Conservation (phyloP, 2,113 vertebrate species). For the Chascanopsetta lugubris region DNA sequence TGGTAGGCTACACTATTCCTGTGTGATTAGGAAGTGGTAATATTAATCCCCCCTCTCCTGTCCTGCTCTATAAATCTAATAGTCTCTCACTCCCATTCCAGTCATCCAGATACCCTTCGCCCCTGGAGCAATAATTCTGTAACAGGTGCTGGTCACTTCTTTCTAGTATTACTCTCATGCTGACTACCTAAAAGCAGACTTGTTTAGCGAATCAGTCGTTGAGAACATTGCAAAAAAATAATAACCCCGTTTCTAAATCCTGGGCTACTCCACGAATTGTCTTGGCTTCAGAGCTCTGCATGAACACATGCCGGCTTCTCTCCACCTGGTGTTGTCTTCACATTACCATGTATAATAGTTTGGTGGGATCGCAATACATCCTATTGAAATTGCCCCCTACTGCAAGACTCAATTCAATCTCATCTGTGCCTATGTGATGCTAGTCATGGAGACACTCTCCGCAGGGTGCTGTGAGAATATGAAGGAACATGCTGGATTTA, state of each 20-base stretch:
- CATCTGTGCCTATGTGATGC: slow-evolving; percentile 42
- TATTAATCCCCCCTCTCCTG: slow-evolving; percentile 63
- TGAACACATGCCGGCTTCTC: slow-evolving; percentile 33
- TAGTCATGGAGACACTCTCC: slow-evolving; percentile 46
- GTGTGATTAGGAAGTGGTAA: slow-evolving; percentile 58
- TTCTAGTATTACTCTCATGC: slow-evolving; percentile 66
- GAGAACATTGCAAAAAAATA: slow-evolving; percentile 62
- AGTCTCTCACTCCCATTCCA: slow-evolving; percentile 47
- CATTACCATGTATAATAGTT: slow-evolving; percentile 67
- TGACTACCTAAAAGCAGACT: slow-evolving; percentile 50
- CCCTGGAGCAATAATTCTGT: slow-evolving; percentile 49
- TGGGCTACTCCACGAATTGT: slow-evolving; percentile 38
- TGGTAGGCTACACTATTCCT: slow-evolving; percentile 35
- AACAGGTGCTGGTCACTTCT: slow-evolving; percentile 52
- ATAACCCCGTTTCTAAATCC: slow-evolving; percentile 46
- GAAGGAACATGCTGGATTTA: slow-evolving; percentile 27
- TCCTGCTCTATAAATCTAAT: slow-evolving; percentile 60
- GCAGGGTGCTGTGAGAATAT: slow-evolving; percentile 31
- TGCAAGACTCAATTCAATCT: slow-evolving; percentile 51
- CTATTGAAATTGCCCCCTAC: slow-evolving; percentile 54
- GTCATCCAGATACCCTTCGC: slow-evolving; percentile 41
- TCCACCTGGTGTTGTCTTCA: slow-evolving; percentile 52
- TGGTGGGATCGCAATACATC: slow-evolving; percentile 51
- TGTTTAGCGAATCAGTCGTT: slow-evolving; percentile 59
- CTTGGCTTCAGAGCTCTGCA: slow-evolving; percentile 51